Percentiles rank a stretch among this genome's conserved stretches.
Conservation (phyloP, 2,113 vertebrate species). For the Apodemus sylvaticus region DNA sequence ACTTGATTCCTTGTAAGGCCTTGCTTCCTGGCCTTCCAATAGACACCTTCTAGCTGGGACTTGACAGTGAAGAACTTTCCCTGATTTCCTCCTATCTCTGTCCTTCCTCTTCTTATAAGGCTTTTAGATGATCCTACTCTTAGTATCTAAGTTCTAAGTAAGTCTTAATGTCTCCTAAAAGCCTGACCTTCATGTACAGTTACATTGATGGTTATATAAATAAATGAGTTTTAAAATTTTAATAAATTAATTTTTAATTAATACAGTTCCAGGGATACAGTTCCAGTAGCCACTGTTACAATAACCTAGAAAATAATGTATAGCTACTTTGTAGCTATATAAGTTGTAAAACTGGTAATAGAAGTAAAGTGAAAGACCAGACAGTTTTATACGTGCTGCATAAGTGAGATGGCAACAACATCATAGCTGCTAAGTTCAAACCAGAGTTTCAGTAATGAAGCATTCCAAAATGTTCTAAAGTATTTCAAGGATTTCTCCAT, state of each 20-base stretch:
- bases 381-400: background rate
- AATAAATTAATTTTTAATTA: background rate
- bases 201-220: background rate
- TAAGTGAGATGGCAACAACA: background rate
- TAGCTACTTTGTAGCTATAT: background rate
- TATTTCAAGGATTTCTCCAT: background rate
- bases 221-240: background rate
- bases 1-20: background rate
- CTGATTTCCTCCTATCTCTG: background rate
- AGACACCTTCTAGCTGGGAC: background rate
- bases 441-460: background rate
- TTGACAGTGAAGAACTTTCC: background rate
- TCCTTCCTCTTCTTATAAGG: background rate
- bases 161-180: background rate
- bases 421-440: background rate
- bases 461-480: background rate
- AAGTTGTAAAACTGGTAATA: background rate
- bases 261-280: background rate
- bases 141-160: background rate
- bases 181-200: background rate
- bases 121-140: background rate
- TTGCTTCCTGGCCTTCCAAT: background rate
- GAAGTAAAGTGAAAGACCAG: background rate
- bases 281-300: background rate
- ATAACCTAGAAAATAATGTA: background rate